These are phyloP conservation scores for Streblospio benedicti DNA, from an alignment of 1,140 invertebrate species.

Conservation along the genomic window DNA sequence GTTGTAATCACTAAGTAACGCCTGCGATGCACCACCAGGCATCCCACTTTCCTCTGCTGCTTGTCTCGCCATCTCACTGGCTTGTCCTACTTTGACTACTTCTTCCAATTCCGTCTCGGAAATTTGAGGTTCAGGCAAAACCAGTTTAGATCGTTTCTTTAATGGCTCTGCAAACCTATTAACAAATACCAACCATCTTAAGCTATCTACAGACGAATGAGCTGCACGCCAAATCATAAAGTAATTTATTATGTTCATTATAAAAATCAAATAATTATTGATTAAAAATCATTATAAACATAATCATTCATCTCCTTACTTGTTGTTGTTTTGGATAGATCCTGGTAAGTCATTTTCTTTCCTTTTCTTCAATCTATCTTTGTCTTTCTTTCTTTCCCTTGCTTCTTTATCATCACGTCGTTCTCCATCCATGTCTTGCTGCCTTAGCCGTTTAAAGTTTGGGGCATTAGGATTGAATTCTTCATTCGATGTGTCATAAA, in stretches of 20 bases:
- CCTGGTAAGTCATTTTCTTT: conserved; percentile 94
- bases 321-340: conserved; percentile 61
- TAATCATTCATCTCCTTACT: too few species aligned
- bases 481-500: conserved; percentile 88
- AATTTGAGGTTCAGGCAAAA: conserved; percentile 92
- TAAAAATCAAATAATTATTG: background rate
- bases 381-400: conserved; percentile 44
- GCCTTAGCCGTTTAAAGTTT: conserved; percentile 78
- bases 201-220: background rate
- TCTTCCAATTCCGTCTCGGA: conserved; percentile 69
- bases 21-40: conserved; percentile 66
- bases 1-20: conserved; percentile 83
- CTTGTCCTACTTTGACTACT: conserved; percentile 92
- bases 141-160: conserved; percentile 88
- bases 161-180: conserved; percentile 62
- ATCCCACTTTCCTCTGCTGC: conserved; percentile 71
- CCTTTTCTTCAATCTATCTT: conserved; percentile 73
- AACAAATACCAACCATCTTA: background rate
- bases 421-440: conserved; percentile 89
- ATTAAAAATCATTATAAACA: too few species aligned
- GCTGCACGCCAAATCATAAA: background rate
- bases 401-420: conserved; percentile 19
- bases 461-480: conserved; percentile 75
- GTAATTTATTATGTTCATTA: background rate
- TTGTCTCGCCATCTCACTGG: conserved; percentile 86